A percentile compares a stretch with the other conserved stretches of the same genome.
phyloP scores from a whole-genome alignment of 2,113 vertebrate genomes.

The Heterocephalus glaber region DNA sequence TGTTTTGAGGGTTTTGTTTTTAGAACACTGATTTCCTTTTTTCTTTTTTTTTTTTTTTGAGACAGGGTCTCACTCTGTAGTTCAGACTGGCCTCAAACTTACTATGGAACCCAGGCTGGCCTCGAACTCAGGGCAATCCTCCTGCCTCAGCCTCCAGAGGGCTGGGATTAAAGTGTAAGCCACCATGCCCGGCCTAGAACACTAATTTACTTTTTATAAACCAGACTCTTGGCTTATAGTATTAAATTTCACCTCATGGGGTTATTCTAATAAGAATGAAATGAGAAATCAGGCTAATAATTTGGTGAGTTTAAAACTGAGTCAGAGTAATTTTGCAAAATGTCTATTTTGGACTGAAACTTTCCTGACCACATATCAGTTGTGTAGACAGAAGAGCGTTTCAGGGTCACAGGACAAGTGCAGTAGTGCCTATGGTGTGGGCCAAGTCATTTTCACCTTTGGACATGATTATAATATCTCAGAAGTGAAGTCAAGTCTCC shows the following conservation, averaged over 20 bases:
- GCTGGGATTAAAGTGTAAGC: too few species aligned
- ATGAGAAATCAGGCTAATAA: background rate
- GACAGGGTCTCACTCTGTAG: too few species aligned
- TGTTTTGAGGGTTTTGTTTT: conserved; percentile 32
- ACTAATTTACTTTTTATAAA: conserved; percentile 67
- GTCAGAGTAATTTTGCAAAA: background rate
- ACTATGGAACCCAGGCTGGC: too few species aligned
- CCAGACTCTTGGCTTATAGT: conserved; percentile 1
- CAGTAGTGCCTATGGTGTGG: background rate
- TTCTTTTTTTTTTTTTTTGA: too few species aligned
- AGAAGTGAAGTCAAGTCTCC: background rate
- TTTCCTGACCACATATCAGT: background rate
- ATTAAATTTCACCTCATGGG: background rate
- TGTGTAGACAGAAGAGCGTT: background rate
- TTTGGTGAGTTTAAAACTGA: background rate
- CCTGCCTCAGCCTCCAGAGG: too few species aligned
- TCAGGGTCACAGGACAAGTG: background rate
- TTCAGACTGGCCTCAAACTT: too few species aligned
- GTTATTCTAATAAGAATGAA: conserved; percentile 37
- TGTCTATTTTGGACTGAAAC: background rate
- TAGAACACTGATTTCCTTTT: conserved; percentile 55
- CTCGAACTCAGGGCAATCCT: too few species aligned
- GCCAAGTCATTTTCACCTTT: background rate
- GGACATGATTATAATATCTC: background rate
- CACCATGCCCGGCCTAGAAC: background rate